Conservation (phyloP, 2,888 invertebrate species). For the Harmothoe impar region DNA sequence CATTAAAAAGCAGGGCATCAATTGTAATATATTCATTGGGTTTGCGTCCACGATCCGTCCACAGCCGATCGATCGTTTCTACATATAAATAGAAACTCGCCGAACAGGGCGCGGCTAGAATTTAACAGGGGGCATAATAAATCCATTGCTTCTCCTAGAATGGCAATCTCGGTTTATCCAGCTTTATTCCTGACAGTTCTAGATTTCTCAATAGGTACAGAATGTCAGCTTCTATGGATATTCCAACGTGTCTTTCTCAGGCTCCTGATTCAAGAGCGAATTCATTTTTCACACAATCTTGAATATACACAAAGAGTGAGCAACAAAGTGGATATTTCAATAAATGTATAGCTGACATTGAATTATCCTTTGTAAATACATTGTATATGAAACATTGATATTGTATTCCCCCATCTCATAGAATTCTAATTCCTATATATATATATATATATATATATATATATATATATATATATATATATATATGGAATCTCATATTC, state of each 20-base stretch:
- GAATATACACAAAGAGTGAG: no score
- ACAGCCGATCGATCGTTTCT: conserved; percentile 33
- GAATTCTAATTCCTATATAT: neutral
- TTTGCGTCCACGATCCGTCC: neutral
- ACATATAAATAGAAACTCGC: conserved; percentile 43
- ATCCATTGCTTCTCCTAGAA: conserved; percentile 35
- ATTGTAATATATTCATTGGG: conserved; percentile 50
- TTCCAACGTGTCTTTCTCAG: neutral
- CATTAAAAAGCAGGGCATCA: conserved; percentile 23
- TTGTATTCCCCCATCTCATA: no score
- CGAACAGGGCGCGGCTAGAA: neutral
- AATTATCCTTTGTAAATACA: no score
- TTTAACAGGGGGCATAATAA: conserved; percentile 44
- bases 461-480: neutral
- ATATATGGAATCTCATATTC: no score
- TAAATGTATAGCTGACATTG: no score
- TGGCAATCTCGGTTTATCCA: neutral
- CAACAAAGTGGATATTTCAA: no score
- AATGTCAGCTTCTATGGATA: neutral
- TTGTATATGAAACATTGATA: no score
- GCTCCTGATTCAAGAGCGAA: neutral
- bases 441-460: conserved; percentile 38
- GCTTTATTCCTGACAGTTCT: neutral
- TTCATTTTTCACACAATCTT: neutral
- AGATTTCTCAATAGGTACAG: neutral